Conservation (phyloP, 2,888 invertebrate genomes). For the Cerastis leucographa region DNA sequence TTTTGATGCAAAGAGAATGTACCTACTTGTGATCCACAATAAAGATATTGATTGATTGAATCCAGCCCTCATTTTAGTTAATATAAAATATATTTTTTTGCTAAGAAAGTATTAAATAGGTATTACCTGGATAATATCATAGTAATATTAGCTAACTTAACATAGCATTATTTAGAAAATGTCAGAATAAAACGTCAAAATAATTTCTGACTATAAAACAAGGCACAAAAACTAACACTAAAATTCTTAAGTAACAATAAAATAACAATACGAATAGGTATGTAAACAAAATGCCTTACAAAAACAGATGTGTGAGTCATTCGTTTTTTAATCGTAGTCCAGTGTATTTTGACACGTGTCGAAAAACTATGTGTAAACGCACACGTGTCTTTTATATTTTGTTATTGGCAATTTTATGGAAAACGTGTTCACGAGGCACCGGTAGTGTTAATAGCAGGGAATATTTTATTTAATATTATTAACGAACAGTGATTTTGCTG, state of each 20-base stretch:
- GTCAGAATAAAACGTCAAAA: no score
- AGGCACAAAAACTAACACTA: background rate
- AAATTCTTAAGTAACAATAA: background rate
- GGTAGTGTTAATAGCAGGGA: constrained; percentile 12
- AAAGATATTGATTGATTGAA: no score
- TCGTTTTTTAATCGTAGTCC: background rate
- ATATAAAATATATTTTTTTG: no score
- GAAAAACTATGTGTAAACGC: background rate
- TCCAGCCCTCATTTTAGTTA: no score
- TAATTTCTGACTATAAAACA: constrained; percentile 5
- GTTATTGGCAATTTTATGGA: constrained; percentile 25
- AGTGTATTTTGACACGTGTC: constrained; percentile 35
- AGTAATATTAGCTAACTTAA: no score
- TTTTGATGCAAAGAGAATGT: no score
- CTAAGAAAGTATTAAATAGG: no score
- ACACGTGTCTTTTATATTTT: constrained; percentile 10
- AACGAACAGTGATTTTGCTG: background rate
- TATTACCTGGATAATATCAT: no score
- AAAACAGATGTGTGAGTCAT: constrained; percentile 49
- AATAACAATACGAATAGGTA: constrained; percentile 9
- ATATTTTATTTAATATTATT: background rate
- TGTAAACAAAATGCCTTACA: constrained; percentile 30
- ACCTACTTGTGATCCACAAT: no score
- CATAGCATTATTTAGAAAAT: no score
- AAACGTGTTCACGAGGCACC: constrained; percentile 2